These are phyloP conservation scores for Cheirogaleus major DNA, from an alignment of 2,797 vertebrate species.

Conservation along the genomic window DNA sequence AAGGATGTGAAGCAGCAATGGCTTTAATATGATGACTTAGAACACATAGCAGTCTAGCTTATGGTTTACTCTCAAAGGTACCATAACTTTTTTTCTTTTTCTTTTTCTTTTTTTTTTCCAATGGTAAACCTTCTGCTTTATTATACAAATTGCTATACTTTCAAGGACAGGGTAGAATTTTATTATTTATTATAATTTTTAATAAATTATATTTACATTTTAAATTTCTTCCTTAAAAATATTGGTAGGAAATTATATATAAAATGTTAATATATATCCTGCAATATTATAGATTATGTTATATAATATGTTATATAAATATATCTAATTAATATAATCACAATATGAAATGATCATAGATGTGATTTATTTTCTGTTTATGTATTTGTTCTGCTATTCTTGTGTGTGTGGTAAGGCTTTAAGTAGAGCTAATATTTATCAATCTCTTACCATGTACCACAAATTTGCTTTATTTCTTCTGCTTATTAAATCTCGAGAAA, in stretches of 20 bases:
- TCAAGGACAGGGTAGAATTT: background rate
- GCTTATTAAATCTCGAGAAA: background rate
- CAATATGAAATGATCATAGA: background rate
- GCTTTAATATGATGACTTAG: background rate
- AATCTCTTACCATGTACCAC: background rate
- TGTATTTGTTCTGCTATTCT: background rate
- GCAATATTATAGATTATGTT: background rate
- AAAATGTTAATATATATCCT: background rate
- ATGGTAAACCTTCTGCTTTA: background rate
- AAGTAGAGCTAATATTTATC: background rate
- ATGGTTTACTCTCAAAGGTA: background rate
- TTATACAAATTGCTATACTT: background rate
- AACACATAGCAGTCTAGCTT: background rate
- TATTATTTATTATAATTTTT: constrained; percentile 5
- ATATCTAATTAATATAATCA: background rate
- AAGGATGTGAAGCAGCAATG: background rate
- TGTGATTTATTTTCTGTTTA: background rate
- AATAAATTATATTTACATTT: background rate
- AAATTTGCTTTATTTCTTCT: background rate
- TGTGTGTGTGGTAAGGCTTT: background rate
- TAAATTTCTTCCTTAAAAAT: background rate
- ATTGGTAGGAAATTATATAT: background rate
- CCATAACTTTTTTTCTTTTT: background rate
- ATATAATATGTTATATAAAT: background rate
- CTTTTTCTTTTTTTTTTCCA: background rate